Conservation (phyloP, 1,140 invertebrate genomes). For the Lethrus apterus region DNA sequence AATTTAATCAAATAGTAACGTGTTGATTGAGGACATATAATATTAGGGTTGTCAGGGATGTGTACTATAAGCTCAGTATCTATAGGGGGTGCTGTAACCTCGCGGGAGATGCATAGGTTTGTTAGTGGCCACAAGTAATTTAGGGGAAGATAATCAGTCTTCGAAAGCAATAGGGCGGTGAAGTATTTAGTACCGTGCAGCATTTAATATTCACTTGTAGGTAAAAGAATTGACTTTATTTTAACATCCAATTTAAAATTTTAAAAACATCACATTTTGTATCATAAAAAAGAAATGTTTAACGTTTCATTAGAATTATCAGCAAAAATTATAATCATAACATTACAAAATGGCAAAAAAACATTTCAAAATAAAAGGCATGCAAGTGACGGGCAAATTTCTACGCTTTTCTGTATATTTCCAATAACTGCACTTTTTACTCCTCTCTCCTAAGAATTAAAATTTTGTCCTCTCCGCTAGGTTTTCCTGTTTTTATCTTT, state of each 20-base stretch:
- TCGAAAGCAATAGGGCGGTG: slow-evolving; percentile 10
- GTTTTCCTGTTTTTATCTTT: too few species aligned
- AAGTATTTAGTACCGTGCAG: too few species aligned
- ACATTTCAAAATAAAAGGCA: too few species aligned
- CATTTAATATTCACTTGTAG: too few species aligned
- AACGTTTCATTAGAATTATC: too few species aligned
- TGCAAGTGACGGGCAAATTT: too few species aligned
- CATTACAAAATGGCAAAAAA: too few species aligned
- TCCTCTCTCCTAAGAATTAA: too few species aligned
- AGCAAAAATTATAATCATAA: too few species aligned
- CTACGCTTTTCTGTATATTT: too few species aligned
- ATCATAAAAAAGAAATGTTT: not conserved
- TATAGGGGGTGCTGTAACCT: slow-evolving; percentile 10
- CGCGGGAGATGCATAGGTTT: slow-evolving; percentile 22
- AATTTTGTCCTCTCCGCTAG: too few species aligned
- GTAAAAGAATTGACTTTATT: slow-evolving; percentile 9
- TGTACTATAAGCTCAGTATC: slow-evolving; percentile 19
- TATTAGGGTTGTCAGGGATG: slow-evolving; percentile 9
- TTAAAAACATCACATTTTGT: not conserved
- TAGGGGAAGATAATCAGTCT: slow-evolving; percentile 24
- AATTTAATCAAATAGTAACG: slow-evolving; percentile 15
- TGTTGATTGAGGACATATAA: slow-evolving; percentile 18
- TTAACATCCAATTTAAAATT: not conserved
- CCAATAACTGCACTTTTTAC: too few species aligned
- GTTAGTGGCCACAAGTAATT: slow-evolving; percentile 33